Evolutionary conservation across 1,140 invertebrate genomes (phyloP).

Genomic region (Nixonia krombeini): DNA sequence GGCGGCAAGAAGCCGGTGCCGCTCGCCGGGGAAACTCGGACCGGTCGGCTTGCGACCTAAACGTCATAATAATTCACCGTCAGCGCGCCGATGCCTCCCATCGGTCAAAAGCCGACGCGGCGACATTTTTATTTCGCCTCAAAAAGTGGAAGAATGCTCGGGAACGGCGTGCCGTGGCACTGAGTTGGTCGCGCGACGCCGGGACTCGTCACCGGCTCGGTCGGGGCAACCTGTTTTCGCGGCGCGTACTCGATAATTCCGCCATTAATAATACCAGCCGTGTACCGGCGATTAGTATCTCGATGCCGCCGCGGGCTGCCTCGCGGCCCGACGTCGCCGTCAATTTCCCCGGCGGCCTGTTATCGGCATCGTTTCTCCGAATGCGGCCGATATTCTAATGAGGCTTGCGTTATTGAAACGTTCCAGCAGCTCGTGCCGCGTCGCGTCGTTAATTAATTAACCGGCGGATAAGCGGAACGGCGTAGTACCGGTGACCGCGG

Average conservation of each 20-base stretch:
- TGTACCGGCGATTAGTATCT: slow-evolving; percentile 61
- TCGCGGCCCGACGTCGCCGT: too few relatives aligned
- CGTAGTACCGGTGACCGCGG: too few relatives aligned
- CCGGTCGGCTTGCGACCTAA: slow-evolving; percentile 27
- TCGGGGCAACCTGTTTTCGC: slow-evolving; percentile 61
- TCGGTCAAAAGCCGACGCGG: slow-evolving; percentile 39
- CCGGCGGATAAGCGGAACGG: too few relatives aligned
- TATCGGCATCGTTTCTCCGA: too few relatives aligned
- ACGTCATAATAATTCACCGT: slow-evolving; percentile 58
- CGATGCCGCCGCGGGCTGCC: slow-evolving; percentile 9
- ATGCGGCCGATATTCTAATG: too few relatives aligned
- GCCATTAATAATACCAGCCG: slow-evolving; percentile 61
- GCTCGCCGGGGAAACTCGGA: slow-evolving; percentile 3
- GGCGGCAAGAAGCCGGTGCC: slow-evolving; percentile 8
- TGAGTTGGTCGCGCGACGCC: slow-evolving; percentile 24
- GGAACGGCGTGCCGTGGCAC: slow-evolving; percentile 3
- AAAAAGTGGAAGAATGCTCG: slow-evolving; percentile 44
- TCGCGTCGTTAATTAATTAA: too few relatives aligned
- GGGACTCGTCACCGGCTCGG: slow-evolving; percentile 44
- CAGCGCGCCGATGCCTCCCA: slow-evolving; percentile 20
- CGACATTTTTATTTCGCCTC: slow-evolving; percentile 41
- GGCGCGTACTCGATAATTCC: slow-evolving; percentile 57
- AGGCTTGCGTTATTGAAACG: background rate
- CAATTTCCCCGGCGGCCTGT: too few relatives aligned
- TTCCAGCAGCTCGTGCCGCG: too few relatives aligned